Conservation (phyloP, 2,113 vertebrate genomes). For the Mesocricetus auratus region DNA sequence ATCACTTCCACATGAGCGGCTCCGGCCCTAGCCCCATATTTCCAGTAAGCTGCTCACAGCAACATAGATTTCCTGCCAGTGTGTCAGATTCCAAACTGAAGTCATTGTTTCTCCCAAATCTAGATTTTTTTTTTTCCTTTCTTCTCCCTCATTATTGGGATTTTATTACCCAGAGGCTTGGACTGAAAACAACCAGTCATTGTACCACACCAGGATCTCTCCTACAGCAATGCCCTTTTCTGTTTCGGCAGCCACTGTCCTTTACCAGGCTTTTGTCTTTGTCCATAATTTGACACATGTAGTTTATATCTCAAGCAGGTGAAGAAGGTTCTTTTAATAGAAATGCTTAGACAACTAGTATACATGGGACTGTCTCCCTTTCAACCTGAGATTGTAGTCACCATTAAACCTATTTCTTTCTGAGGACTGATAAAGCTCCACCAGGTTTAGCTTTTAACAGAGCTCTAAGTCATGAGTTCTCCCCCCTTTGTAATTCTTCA, state of each 20-base stretch:
- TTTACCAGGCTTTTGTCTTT: not conserved
- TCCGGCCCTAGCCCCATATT: not conserved
- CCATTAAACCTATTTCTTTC: not conserved
- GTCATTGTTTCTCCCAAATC: not conserved
- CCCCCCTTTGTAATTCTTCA: not conserved
- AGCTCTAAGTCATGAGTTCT: not conserved
- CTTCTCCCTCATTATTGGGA: not conserved
- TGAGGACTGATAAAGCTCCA: not conserved
- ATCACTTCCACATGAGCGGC: slow-evolving; percentile 36
- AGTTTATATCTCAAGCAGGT: slow-evolving; percentile 24
- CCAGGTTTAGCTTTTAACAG: not conserved
- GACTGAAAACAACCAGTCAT: not conserved
- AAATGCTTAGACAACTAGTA: not conserved
- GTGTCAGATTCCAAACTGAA: slow-evolving; percentile 48
- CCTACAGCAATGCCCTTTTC: not conserved
- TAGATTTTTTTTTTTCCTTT: not conserved
- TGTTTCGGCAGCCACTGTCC: not conserved
- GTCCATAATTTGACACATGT: not conserved
- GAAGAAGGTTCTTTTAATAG: slow-evolving; percentile 1
- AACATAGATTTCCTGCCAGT: not conserved
- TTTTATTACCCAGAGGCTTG: not conserved
- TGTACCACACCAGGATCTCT: not conserved
- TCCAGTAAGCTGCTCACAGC: slow-evolving; percentile 13
- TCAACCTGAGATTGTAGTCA: not conserved
- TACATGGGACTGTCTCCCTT: not conserved